A percentile compares a stretch with the other conserved stretches of the same genome.
Evolutionary conservation across 2,797 vertebrate species (phyloP).

Genomic region (Chelon auratus): DNA sequence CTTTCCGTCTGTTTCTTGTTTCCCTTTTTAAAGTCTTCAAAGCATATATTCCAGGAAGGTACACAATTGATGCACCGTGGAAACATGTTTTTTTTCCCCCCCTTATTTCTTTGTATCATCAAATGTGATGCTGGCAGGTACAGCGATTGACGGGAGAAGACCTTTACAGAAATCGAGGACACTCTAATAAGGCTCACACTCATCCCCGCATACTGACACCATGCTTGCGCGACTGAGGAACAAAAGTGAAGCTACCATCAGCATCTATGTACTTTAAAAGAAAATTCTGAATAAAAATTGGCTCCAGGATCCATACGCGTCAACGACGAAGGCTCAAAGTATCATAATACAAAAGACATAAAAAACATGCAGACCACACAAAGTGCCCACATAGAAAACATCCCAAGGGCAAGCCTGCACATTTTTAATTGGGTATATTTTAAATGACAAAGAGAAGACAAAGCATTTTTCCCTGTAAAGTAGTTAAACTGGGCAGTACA

Average conservation of each 20-base stretch:
- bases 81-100: constrained; percentile 32
- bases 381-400: no score
- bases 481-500: no score
- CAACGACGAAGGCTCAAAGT: no score
- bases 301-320: no score
- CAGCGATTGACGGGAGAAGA: constrained; percentile 39
- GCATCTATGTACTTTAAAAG: no score
- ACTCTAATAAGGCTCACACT: constrained; percentile 44
- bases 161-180: constrained; percentile 45
- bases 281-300: no score
- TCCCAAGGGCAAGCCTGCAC: no score
- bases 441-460: neutral
- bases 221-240: constrained; percentile 3
- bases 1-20: neutral
- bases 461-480: no score
- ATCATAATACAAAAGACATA: no score
- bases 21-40: constrained; percentile 52
- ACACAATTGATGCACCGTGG: constrained; percentile 47
- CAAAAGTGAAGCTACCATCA: constrained; percentile 1
- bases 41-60: constrained; percentile 45
- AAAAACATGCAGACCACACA: no score
- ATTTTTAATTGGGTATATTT: no score
- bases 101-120: constrained; percentile 35
- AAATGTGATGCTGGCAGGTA: constrained; percentile 53
- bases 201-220: neutral